phyloP scores from a whole-genome alignment of 1,140 invertebrate genomes.

The Samia ricini region DNA sequence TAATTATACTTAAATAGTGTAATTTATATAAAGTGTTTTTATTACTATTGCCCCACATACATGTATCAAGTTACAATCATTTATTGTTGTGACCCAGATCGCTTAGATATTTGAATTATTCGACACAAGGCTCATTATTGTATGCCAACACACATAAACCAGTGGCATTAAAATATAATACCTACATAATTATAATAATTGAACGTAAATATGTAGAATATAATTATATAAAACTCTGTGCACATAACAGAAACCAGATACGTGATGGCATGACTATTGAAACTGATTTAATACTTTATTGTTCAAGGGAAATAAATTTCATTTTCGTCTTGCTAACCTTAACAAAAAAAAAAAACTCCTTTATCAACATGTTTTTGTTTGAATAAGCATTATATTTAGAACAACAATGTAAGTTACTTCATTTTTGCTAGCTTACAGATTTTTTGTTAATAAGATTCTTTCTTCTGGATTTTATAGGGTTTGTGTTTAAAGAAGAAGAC shows the following conservation, averaged over 20 bases:
- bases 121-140: not conserved
- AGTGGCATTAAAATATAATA: not conserved
- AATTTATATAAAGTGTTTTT: not conserved
- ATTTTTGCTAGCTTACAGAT: too few relatives aligned
- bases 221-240: not conserved
- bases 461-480: too few relatives aligned
- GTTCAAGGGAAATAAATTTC: not conserved
- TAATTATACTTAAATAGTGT: too few relatives aligned
- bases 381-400: too few relatives aligned
- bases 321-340: not conserved
- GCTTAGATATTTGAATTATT: not conserved
- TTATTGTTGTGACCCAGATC: not conserved
- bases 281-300: not conserved
- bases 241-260: not conserved
- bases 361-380: too few relatives aligned
- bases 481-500: too few relatives aligned
- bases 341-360: too few relatives aligned
- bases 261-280: conserved; percentile 4
- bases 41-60: too few relatives aligned
- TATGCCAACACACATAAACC: not conserved
- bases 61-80: too few relatives aligned
- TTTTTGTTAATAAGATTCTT: too few relatives aligned
- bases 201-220: not conserved
- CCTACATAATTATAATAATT: not conserved
- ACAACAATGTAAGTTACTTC: too few relatives aligned